phyloP scores from a whole-genome alignment of 1,140 invertebrate genomes.

The Drosophila melanica region DNA sequence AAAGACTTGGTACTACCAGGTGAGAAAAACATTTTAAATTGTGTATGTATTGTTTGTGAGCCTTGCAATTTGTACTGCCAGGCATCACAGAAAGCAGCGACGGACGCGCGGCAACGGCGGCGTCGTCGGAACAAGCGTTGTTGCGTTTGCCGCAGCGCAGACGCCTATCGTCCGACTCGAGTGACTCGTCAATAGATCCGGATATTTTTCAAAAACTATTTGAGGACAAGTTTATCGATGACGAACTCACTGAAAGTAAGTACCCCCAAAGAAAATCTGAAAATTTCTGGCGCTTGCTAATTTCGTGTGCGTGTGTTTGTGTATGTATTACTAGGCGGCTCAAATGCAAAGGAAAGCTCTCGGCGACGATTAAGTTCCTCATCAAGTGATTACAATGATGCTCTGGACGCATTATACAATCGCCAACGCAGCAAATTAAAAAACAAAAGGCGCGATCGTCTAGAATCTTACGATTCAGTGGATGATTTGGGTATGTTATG shows the following conservation, averaged over 20 bases:
- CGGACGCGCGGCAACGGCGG: constrained; percentile 14
- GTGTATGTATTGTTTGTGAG: background rate
- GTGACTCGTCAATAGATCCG: constrained; percentile 64
- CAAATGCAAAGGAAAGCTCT: constrained; percentile 28
- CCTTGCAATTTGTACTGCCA: constrained; percentile 12
- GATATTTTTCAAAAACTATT: constrained; percentile 74
- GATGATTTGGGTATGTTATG: constrained; percentile 59
- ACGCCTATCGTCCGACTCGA: constrained; percentile 63
- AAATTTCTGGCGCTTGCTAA: constrained; percentile 1
- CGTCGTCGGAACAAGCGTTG: constrained; percentile 19
- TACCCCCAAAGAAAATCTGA: background rate
- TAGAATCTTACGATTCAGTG: constrained; percentile 55
- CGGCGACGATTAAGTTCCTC: constrained; percentile 29
- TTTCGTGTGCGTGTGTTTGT: background rate
- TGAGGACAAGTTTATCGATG: constrained; percentile 56
- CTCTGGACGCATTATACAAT: constrained; percentile 53
- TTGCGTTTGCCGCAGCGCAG: constrained; percentile 26
- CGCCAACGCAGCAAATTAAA: constrained; percentile 17
- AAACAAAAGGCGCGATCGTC: constrained; percentile 42
- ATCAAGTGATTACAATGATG: constrained; percentile 67
- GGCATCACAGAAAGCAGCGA: constrained; percentile 49
- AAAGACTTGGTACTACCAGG: constrained; percentile 73
- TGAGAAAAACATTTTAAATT: constrained; percentile 1
- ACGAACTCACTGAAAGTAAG: constrained; percentile 53
- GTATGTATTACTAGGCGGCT: constrained; percentile 8